Base-by-base conservation (phyloP, 2,113 vertebrate species). In the Mionectes macconnelli region DNA sequence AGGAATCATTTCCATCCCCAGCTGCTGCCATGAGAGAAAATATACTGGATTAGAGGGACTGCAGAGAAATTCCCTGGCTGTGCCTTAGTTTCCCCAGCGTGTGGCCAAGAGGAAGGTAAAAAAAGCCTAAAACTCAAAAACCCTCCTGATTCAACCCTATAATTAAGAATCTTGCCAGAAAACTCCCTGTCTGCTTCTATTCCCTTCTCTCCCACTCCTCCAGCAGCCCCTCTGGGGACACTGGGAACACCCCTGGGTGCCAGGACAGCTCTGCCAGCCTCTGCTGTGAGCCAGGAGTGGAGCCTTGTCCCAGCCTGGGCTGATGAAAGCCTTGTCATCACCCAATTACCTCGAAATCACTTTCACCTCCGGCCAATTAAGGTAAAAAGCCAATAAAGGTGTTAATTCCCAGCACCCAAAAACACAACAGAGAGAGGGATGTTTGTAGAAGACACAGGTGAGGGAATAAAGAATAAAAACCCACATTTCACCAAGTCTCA, bases 341-440 rank as follows among this genome's bases (percentile, higher is more conserved):
- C 33, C 77, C 84, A 89, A 31, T 72, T 72, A 84, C 27, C 53
- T 47, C 3, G 14, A 67, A 78, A 82, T 66, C 44, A 3, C 81
- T 84, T 68, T 56, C 72, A 94, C 37, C 90, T 53, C 47, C 7
- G 8, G 52, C 73, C 74, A 67, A 74, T 15, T 3, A 30, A 87
- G 52, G 47, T 13, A 56, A 87, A 94, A 94, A 68, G 56, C 81
- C 84, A 97, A 94, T 84, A 30, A 77, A 94, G n/a, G 55, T 89
- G 77, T 93, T 94, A 82, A 84, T 87, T 94, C 77, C 69, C n/a
- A 20, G 44, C 21, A 4, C 40, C 56, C 52, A 49, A 59, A 95
- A 87, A 70, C 35, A 96, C 60, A 33, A 20, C 59, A 33, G 47
- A 87, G 60, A 23, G 31, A 14, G 47, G 35, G 56, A 14, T 56